Base-by-base conservation (phyloP, 2,113 vertebrate genomes). In the Danionella cerebrum region DNA sequence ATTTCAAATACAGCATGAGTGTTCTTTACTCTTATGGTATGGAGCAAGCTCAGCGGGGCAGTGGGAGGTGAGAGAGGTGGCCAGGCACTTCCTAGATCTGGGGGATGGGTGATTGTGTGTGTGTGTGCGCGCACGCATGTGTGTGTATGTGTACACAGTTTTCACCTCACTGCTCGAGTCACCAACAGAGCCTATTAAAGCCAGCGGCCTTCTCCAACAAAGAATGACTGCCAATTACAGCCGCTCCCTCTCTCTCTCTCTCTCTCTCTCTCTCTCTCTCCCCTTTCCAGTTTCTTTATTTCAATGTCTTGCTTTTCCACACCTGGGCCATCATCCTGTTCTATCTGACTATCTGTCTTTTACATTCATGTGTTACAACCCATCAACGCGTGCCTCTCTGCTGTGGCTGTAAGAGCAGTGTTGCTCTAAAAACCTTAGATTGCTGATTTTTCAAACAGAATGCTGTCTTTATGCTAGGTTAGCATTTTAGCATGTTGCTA, bases 101-200 rank as follows among this genome's bases (percentile, higher is more conserved):
- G 75, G 75, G 75, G 71, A 70, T 27, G 75, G 75, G 71, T 65
- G 59, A 18, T 21, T 33, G 35, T 70, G 55, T 51, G 44, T 42
- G 59, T 70, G 50, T 55, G 66, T 69, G 59, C 58, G 63, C 63
- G 73, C 53, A 47, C 60, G 66, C 69, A 50, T 64, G 41, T 48
- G 71, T 65, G 72, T 70, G 69, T 47, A 38, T 69, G 31, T 59
- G 33, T 70, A 64, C 68, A 70, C 63, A 71, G 57, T 70, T 77
- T 73, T 77, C 57, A 70, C 75, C 75, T 69, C 60, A 59, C 71
- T 67, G 75, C 67, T 70, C 42, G 57, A 77, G 75, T 77, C 75
- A 77, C 75, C 75, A 77, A 73, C 75, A 71, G 75, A 77, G 75
- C 75, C 75, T 77, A 77, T 77, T 77, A 77, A 77, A 77, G 69